Conservation (phyloP, 2,888 invertebrate species). For the Zelleria hepariella region DNA sequence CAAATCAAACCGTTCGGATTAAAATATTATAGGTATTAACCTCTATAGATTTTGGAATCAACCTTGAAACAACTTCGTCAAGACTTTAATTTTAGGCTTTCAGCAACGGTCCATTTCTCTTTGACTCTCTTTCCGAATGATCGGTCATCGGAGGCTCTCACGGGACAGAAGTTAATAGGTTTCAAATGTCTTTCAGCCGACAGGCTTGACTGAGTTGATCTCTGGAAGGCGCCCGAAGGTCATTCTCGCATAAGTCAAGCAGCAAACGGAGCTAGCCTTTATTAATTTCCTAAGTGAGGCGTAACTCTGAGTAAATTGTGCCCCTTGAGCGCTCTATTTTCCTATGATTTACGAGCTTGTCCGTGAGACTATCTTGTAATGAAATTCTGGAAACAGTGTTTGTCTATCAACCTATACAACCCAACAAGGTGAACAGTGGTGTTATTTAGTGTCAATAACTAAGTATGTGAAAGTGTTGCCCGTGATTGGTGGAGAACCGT, state of each 20-base stretch:
- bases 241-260: not conserved
- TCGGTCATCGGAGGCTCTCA: not conserved
- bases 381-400: constrained; percentile 19
- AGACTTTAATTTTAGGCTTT: not conserved
- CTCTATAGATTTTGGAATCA: not conserved
- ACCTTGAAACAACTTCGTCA: not conserved
- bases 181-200: not conserved
- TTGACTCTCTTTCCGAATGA: not conserved
- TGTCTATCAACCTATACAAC: not conserved
- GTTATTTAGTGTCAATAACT: not conserved
- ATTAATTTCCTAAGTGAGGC: not conserved
- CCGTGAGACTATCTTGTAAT: constrained; percentile 13
- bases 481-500: constrained; percentile 7
- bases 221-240: not conserved
- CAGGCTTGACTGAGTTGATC: not conserved
- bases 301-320: constrained; percentile 2
- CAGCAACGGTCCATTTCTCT: not conserved
- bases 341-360: constrained; percentile 24
- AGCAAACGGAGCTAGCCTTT: not conserved
- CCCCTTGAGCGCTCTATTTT: constrained; percentile 18
- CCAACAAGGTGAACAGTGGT: not conserved
- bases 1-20: not conserved
- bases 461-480: constrained; percentile 6
- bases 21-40: too few species aligned
- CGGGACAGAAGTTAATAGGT: not conserved